Evolutionary conservation across 2,888 invertebrate species (phyloP).

Genomic region (Yponomeuta malinellus): DNA sequence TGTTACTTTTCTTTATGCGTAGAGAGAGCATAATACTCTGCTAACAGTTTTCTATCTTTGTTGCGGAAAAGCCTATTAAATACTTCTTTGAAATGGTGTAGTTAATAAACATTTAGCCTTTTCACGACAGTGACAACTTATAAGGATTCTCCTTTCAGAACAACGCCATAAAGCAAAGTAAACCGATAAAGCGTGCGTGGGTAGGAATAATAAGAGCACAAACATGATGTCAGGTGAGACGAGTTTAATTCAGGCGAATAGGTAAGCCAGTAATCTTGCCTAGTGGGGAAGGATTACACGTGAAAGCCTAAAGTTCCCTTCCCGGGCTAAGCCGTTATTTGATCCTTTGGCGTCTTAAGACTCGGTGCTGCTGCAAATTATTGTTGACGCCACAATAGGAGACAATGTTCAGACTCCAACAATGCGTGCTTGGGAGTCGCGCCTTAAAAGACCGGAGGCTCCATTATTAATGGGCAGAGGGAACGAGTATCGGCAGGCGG

Average conservation of each 20-base stretch:
- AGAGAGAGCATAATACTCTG: neutral
- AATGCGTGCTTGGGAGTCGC: slow-evolving; percentile 36
- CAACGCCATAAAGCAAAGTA: neutral
- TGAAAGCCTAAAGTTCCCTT: slow-evolving; percentile 56
- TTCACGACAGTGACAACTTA: neutral
- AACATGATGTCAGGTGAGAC: slow-evolving; percentile 51
- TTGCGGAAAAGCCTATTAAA: neutral
- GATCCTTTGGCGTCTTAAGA: slow-evolving; percentile 44
- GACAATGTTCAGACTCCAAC: slow-evolving; percentile 39
- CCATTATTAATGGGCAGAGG: slow-evolving; percentile 45
- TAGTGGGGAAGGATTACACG: slow-evolving; percentile 58
- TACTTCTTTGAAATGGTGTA: neutral
- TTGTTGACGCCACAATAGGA: slow-evolving; percentile 50
- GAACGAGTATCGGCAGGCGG: slow-evolving; percentile 40
- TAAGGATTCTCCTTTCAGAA: neutral
- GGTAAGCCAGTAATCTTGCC: slow-evolving; percentile 65
- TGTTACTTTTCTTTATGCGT: neutral
- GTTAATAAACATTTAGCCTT: neutral
- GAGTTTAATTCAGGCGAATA: slow-evolving; percentile 51
- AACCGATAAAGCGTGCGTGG: slow-evolving; percentile 32
- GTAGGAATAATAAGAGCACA: slow-evolving; percentile 41
- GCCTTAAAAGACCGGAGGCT: slow-evolving; percentile 46
- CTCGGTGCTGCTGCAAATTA: slow-evolving; percentile 45
- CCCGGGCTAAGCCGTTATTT: slow-evolving; percentile 44
- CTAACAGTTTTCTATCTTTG: neutral